Evolutionary conservation across 2,888 invertebrate genomes (phyloP), one percentile per base, ranked within the genome.

Genomic region (Drosophila paranaensis): DNA sequence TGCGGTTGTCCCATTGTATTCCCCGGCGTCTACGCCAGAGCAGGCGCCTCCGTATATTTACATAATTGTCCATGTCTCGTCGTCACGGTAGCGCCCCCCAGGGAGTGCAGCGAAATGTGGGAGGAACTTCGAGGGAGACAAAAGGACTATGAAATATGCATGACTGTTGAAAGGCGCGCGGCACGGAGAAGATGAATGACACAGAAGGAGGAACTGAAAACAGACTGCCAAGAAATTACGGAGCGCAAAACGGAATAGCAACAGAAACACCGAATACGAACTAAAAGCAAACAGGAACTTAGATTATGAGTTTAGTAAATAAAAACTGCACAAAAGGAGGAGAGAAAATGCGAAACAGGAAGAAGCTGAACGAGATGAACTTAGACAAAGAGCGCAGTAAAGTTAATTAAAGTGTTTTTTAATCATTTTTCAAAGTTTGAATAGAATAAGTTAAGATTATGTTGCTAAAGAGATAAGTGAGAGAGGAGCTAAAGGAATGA

Each of bases 11-110:
- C 68, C 85, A 76, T 84, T 82, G 82, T 83, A 55, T 60, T 74
- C 73, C 68, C 64, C 66, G 60, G 37, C 62, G 79, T 74, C 82
- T 77, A 53, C 45, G 64, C 48, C 61, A 58, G 74, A 56, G 62
- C 66, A 69, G 86, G 90, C 86, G 86, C 86, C 86, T 76, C 69
- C 67, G 79, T 77, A 66, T 81, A 86, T 86, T 90, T 90, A 82
- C 86, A 86, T 86, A 86, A 86, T 90, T 86, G 89, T 76, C 71
- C 72, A 70, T 90, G 89, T 88, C 90, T 74, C 73, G 73, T 56
- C 70, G 79, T 78, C 79, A 78, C 82, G 79, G 71, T 67, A 64
- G 63, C 37, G 20, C 58, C 57, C 46, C 46, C 61, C 14, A 39
- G 54, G 61, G 61, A 74, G 53, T 55, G 37, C 54, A 40, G 51